Evolutionary conservation across 2,797 vertebrate genomes (phyloP).

Genomic region (Chelonia mydas): DNA sequence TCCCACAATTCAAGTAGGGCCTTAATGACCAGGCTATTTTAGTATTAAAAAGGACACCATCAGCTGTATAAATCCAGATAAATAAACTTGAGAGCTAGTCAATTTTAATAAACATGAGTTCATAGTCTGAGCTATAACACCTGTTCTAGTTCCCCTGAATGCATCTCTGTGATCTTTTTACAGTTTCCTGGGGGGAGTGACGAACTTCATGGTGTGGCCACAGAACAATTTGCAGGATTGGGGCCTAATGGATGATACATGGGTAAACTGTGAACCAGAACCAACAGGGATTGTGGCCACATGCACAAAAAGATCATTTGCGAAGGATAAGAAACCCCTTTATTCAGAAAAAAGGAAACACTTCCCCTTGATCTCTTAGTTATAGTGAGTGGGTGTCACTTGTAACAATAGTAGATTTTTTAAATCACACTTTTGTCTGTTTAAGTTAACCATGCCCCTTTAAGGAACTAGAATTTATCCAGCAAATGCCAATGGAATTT

Average conservation of each 20-base stretch:
- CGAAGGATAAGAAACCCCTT: fast-evolving
- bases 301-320: neutral
- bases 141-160: neutral
- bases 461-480: constrained; percentile 50
- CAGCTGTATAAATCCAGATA: neutral
- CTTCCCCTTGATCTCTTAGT: neutral
- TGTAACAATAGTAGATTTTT: neutral
- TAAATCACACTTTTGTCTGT: too few species aligned
- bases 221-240: fast-evolving
- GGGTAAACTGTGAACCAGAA: neutral
- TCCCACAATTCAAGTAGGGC: too few species aligned
- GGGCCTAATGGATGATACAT: neutral
- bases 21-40: neutral
- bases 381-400: neutral
- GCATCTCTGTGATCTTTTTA: neutral
- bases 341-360: neutral
- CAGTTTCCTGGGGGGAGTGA: neutral
- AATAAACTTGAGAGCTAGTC: neutral
- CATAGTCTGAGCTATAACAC: neutral
- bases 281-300: neutral
- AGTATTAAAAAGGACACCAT: fast-evolving
- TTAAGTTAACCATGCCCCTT: neutral
- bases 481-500: neutral
- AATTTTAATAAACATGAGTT: neutral
- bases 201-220: neutral